These are phyloP conservation scores for Ibidorhyncha struthersii DNA, from an alignment of 2,113 vertebrate species.

Conservation along the genomic window DNA sequence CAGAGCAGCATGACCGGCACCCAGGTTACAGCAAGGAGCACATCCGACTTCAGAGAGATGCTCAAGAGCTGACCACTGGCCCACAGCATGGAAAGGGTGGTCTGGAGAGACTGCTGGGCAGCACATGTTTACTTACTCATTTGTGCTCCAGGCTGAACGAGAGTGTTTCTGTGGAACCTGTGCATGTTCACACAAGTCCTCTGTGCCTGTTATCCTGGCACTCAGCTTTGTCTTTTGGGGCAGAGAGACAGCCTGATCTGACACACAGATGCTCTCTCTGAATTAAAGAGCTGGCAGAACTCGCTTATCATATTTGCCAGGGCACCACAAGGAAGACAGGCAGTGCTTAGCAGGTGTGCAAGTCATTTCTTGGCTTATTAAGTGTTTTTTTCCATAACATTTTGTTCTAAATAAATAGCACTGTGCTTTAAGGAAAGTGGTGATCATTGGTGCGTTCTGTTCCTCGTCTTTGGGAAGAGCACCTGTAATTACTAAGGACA, in stretches of 20 bases:
- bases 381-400: background rate
- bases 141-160: background rate
- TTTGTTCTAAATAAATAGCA: constrained; percentile 44
- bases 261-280: constrained; percentile 65
- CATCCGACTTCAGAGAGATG: background rate
- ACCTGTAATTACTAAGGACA: background rate
- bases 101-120: background rate
- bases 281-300: constrained; percentile 66
- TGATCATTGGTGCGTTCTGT: background rate
- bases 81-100: background rate
- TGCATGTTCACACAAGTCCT: background rate
- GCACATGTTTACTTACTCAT: background rate
- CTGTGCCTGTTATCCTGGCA: constrained; percentile 14
- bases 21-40: background rate
- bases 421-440: background rate
- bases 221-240: constrained; percentile 40
- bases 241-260: constrained; percentile 39
- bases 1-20: background rate
- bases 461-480: background rate
- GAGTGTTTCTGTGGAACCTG: background rate
- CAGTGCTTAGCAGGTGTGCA: constrained; percentile 44
- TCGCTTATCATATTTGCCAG: constrained; percentile 33
- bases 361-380: constrained; percentile 51
- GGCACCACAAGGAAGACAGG: constrained; percentile 59
- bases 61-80: background rate